Base-by-base conservation (phyloP, 2,797 vertebrate species). In the Stomatorhinus walkeri region DNA sequence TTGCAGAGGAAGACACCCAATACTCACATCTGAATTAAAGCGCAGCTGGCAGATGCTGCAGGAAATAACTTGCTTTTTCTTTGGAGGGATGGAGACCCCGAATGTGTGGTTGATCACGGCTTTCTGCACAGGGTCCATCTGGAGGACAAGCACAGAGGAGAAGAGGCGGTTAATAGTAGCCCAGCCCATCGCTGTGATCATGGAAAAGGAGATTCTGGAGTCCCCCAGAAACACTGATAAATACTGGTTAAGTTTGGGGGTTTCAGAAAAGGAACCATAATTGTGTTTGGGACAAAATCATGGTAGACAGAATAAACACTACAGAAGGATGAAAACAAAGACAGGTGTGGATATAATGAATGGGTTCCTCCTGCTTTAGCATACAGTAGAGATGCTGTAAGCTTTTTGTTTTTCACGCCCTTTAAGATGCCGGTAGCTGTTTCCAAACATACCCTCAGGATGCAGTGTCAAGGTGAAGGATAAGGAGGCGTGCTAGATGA, bases 41-140 rank as follows among this genome's bases (percentile, higher is more conserved):
- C 97, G 97, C 91, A 99, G 96, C 92, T 98, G 98, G 94, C 98
- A 99, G 92, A 98, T 96, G 83, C 96, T 97, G 93, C 98, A 99
- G 89, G 97, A 97, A 94, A 99, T 98, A 0, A 98, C 95, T 95
- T 98, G 98, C 89, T 98, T 99, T 95, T 97, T 99, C 94, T 97
- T 99, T 87, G 97, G 96, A 88, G 96, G 96, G 95, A 98, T 95
- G 88, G 97, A 97, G 87, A 99, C 97, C 85, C 98, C 98, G 94
- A 99, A 99, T 0, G 98, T 99, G 94, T 99, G 98, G 94, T 99
- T 99, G 94, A 99, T 99, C 84, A 99, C 97, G 24, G 98, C 98
- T 94, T 99, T 99, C 95, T 99, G 98, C 91, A 99, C 98, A 16
- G 98, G 98, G 95, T 99, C 98, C 98, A 99, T 99, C 98, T 99